These are phyloP conservation scores for Ciconia boyciana DNA, from an alignment of 2,113 vertebrate species.

Conservation along the genomic window DNA sequence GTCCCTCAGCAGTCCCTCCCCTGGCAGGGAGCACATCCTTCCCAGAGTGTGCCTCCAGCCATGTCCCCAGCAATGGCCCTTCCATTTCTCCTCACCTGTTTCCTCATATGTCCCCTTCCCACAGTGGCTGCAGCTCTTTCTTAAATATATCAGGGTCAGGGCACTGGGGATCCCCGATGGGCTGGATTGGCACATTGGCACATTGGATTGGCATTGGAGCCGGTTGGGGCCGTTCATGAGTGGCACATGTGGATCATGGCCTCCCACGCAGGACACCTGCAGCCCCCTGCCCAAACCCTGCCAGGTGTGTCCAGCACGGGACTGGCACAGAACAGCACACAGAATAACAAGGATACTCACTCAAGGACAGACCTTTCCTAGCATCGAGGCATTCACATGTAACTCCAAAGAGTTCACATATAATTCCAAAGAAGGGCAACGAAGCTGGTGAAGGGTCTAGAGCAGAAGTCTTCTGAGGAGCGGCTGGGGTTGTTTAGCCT, in stretches of 20 bases:
- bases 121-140: neutral
- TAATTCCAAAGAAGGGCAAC: too few species aligned
- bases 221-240: fast-evolving
- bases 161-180: fast-evolving
- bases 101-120: neutral
- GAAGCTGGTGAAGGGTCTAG: too few species aligned
- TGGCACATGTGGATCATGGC: neutral
- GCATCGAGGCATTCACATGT: neutral
- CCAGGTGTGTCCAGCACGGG: neutral
- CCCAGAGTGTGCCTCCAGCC: neutral
- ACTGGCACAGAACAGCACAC: neutral
- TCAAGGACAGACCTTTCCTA: neutral
- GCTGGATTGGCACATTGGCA: neutral
- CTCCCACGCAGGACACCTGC: fast-evolving
- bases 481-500: too few species aligned
- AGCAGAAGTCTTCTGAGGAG: too few species aligned
- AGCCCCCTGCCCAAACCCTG: neutral
- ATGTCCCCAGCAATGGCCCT: neutral
- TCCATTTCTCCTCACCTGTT: neutral
- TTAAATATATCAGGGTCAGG: neutral
- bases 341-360: neutral
- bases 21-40: neutral
- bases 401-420: neutral
- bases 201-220: neutral
- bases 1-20: neutral